phyloP scores from a whole-genome alignment of 2,113 vertebrate species.

The Seriola quinqueradiata region DNA sequence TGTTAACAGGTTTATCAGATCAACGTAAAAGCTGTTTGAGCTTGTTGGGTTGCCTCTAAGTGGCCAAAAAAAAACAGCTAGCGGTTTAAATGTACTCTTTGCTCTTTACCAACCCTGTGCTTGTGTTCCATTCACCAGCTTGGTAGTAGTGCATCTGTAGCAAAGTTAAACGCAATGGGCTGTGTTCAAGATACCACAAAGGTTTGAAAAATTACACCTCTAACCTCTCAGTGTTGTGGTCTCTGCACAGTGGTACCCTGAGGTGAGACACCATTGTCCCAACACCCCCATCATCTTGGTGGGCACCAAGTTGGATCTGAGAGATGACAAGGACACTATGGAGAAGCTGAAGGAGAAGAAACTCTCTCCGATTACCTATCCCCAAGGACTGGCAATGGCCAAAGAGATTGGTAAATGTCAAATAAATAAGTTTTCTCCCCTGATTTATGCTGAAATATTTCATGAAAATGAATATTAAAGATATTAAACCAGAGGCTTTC shows the following conservation, averaged over 20 bases:
- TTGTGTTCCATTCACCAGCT: background rate
- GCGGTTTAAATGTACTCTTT: too few relatives aligned
- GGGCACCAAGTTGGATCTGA: constrained; percentile 96
- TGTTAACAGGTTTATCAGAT: too few relatives aligned
- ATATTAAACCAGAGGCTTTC: background rate
- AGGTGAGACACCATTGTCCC: constrained; percentile 97
- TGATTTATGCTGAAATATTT: background rate
- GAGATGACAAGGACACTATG: constrained; percentile 98
- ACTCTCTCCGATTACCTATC: constrained; percentile 96
- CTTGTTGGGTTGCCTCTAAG: background rate
- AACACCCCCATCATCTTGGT: constrained; percentile 98
- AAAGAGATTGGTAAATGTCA: constrained; percentile 93
- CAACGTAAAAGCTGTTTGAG: background rate
- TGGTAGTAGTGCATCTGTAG: background rate
- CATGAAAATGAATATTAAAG: background rate
- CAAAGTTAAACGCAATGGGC: background rate
- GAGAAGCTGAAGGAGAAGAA: constrained; percentile 99
- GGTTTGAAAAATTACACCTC: background rate
- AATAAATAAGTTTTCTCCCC: background rate
- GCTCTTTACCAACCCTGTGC: too few relatives aligned
- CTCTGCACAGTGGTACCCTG: constrained; percentile 92
- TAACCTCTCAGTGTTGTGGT: background rate
- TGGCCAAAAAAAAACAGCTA: background rate
- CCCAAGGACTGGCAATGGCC: constrained; percentile 97
- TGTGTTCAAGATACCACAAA: background rate